Base-by-base conservation (phyloP, 1,140 invertebrate genomes). In the Asbolus verrucosus region DNA sequence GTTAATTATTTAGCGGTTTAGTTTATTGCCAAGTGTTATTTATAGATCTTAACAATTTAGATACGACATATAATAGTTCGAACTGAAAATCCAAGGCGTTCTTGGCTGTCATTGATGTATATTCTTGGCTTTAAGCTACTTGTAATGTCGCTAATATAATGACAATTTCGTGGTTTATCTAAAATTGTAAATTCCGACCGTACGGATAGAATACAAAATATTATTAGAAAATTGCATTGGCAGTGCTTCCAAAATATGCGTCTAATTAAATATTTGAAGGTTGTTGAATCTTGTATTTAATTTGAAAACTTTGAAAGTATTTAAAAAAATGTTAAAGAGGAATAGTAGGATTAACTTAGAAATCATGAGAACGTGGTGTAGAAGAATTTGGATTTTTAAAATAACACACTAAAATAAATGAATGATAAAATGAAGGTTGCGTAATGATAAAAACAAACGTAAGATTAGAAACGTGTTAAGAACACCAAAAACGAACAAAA, bases 11-110 rank as follows among this genome's bases (percentile, higher is more conserved):
- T 54, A 30, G 39, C 9, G 11, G 39, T 43, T 43, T 27, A 54
- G 19, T 54, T 11, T 24, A 54, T 27, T 54, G 46, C 46, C 46
- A 54, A 54, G 46, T 54, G 46, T 27, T 54, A 54, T 54, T 54
- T 54, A 54, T 54, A 54, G 46, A 54, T 9, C 6, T 24, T 11
- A 54, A 54, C 46, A 54, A 54, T 54, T 54, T 54, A 54, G 46
- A 54, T 54, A 54, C 46, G 46, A 21, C 21, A 54, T 21, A 54
- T 54, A 54, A 54, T 54, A 54, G 46, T 54, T 54, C 46, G 46
- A 54, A 54, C 46, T 27, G 19, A 54, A 24, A 54, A 54, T 54
- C 21, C 21, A 54, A 54, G 27, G 46, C 46, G 43, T 50, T 50
- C 18, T 21, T 50, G 46, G 46, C 21, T 54, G 46, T 54, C 46